A percentile compares a stretch with the other conserved stretches of the same genome.
phyloP scores from a whole-genome alignment of 2,113 vertebrate species.

The Platichthys flesus region DNA sequence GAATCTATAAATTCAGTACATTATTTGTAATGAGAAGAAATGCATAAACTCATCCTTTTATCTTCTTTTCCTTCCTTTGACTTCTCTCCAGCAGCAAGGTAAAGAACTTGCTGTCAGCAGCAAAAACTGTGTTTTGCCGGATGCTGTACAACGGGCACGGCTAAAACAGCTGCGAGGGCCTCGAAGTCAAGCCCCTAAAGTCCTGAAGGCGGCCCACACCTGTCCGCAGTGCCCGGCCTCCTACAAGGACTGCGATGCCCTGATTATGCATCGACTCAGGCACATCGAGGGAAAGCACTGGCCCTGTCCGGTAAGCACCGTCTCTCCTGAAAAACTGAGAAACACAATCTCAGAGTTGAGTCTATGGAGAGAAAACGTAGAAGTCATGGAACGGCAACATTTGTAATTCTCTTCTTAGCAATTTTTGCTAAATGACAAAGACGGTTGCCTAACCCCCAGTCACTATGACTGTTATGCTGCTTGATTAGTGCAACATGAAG shows the following conservation, averaged over 20 bases:
- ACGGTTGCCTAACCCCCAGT: too few relatives aligned
- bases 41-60: background rate
- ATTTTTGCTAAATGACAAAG: too few relatives aligned
- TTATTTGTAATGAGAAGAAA: background rate
- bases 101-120: slow-evolving; percentile 54
- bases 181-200: slow-evolving; percentile 73
- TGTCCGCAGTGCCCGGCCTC: slow-evolving; percentile 79
- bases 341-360: background rate
- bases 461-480: too few relatives aligned
- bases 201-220: slow-evolving; percentile 70
- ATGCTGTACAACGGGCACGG: slow-evolving; percentile 71
- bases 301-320: slow-evolving; percentile 83
- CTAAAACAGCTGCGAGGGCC: slow-evolving; percentile 77
- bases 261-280: slow-evolving; percentile 83
- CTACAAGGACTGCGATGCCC: slow-evolving; percentile 82
- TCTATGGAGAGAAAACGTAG: too few relatives aligned
- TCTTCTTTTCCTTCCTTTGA: background rate
- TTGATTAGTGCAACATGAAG: too few relatives aligned
- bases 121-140: slow-evolving; percentile 63
- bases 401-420: too few relatives aligned
- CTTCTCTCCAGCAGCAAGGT: slow-evolving; percentile 61
- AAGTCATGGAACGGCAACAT: too few relatives aligned
- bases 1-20: too few relatives aligned
- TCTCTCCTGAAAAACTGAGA: background rate
- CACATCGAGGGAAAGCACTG: slow-evolving; percentile 86